Evolutionary conservation across 1,140 invertebrate genomes (phyloP).

Genomic region (Paracyclopina nana): DNA sequence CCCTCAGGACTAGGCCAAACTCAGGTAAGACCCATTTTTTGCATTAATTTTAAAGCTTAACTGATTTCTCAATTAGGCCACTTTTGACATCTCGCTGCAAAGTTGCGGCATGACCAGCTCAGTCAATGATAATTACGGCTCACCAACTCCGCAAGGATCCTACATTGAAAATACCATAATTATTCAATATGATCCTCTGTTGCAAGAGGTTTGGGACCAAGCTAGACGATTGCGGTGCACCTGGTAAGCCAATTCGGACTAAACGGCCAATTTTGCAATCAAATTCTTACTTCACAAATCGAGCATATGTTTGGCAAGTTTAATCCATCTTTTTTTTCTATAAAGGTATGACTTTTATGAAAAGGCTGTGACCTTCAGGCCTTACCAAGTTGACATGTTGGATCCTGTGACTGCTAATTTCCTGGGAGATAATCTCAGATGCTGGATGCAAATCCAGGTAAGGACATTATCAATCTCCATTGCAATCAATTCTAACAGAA

Average conservation of each 20-base stretch:
- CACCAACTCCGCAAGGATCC: conserved; percentile 37
- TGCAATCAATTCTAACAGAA: not conserved
- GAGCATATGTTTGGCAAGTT: not conserved
- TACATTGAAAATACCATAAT: conserved; percentile 90
- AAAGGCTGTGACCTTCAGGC: conserved; percentile 76
- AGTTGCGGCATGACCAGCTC: conserved; percentile 1
- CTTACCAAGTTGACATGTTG: conserved; percentile 81
- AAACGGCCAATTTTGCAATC: not conserved
- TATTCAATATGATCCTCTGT: conserved; percentile 81
- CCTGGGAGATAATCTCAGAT: conserved; percentile 77
- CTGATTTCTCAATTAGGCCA: not conserved
- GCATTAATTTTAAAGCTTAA: not conserved
- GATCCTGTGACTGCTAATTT: conserved; percentile 83
- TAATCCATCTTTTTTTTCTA: not conserved
- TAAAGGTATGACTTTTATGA: conserved; percentile 66
- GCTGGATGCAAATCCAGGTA: conserved; percentile 81
- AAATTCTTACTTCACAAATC: not conserved
- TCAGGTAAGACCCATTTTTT: not conserved
- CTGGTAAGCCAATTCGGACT: conserved; percentile 32
- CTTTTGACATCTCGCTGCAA: conserved; percentile 4
- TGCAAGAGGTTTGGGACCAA: conserved; percentile 64
- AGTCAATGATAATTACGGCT: conserved; percentile 3
- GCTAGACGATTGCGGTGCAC: conserved; percentile 64
- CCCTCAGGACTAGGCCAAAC: conserved; percentile 27
- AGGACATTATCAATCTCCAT: not conserved